Evolutionary conservation across 2,797 vertebrate genomes (phyloP).

Genomic region (Lagodon rhomboides): DNA sequence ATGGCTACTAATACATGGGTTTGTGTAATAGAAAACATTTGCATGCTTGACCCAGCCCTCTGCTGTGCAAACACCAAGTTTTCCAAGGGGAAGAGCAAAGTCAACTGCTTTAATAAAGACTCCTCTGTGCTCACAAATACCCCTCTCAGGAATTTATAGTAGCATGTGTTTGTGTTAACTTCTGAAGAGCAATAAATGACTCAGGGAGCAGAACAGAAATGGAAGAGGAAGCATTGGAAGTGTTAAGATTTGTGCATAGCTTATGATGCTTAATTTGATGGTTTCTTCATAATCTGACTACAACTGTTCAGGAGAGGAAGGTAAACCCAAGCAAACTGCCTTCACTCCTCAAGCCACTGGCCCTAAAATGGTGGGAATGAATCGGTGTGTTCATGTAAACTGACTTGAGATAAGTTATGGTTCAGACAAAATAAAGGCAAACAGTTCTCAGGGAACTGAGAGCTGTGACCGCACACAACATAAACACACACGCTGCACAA

Average conservation of each 20-base stretch:
- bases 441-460: conserved; percentile 31
- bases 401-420: conserved; percentile 41
- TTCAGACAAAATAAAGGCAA: conserved; percentile 62
- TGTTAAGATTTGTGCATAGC: background rate
- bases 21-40: conserved; percentile 31
- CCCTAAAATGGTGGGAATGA: conserved; percentile 22
- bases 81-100: conserved; percentile 44
- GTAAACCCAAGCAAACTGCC: background rate
- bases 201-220: background rate
- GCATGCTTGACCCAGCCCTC: conserved; percentile 42
- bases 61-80: conserved; percentile 59
- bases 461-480: conserved; percentile 27
- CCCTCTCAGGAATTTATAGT: conserved; percentile 31
- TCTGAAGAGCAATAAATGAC: conserved; percentile 2
- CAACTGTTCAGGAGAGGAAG: conserved; percentile 40
- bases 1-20: background rate
- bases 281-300: conserved; percentile 16
- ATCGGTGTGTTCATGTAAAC: conserved; percentile 42
- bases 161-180: conserved; percentile 16
- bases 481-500: conserved; percentile 34
- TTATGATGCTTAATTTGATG: background rate
- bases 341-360: background rate
- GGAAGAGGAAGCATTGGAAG: conserved; percentile 8
- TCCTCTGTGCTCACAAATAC: conserved; percentile 48
- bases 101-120: conserved; percentile 48